Conservation (phyloP, 2,888 invertebrate genomes). For the Ceramica pisi region DNA sequence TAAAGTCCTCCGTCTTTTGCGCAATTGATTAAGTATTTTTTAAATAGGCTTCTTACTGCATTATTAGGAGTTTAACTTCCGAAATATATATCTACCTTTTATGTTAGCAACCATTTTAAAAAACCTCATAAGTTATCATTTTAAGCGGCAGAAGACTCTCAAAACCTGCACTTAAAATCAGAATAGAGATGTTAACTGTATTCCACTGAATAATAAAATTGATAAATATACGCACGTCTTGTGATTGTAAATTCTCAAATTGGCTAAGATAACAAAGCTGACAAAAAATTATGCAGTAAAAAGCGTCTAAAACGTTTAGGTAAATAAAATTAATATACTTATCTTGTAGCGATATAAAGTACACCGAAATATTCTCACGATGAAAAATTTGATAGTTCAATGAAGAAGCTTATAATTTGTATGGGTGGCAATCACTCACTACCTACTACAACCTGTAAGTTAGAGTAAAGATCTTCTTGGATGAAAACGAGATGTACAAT, state of each 20-base stretch:
- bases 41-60: too few relatives aligned
- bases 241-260: conserved; percentile 10
- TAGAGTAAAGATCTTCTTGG: conserved; percentile 33
- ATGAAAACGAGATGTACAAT: conserved; percentile 49
- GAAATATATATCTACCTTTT: too few relatives aligned
- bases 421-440: conserved; percentile 15
- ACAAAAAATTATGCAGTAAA: conserved; percentile 44
- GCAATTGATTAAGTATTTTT: too few relatives aligned
- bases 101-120: too few relatives aligned
- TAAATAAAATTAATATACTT: conserved; percentile 45
- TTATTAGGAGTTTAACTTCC: too few relatives aligned
- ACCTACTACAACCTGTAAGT: conserved; percentile 15
- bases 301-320: conserved; percentile 44
- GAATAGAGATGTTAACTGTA: not conserved
- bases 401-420: conserved; percentile 40
- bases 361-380: conserved; percentile 34
- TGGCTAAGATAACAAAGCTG: conserved; percentile 12
- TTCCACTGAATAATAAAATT: not conserved
- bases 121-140: not conserved
- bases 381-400: conserved; percentile 44
- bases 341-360: conserved; percentile 43
- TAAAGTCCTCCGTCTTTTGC: too few relatives aligned
- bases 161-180: not conserved
- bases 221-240: not conserved
- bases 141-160: not conserved